Percentiles rank a stretch among this genome's conserved stretches.
phyloP scores from a whole-genome alignment of 1,140 invertebrate genomes.

The Xylocopa sonorina region DNA sequence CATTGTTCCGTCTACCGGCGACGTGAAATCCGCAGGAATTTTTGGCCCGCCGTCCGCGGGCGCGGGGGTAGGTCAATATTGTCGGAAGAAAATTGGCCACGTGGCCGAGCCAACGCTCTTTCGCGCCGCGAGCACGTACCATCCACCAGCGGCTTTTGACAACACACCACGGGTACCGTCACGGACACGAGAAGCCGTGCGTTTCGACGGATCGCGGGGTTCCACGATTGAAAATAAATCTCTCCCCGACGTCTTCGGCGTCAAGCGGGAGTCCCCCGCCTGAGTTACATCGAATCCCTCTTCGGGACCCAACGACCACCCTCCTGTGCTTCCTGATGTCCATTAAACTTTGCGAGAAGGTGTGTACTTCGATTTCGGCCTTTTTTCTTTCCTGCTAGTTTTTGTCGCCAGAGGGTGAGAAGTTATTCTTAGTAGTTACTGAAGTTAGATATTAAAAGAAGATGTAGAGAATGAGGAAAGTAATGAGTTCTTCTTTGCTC shows the following conservation, averaged over 20 bases:
- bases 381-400: neutral
- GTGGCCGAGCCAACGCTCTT: constrained; percentile 55
- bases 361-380: neutral
- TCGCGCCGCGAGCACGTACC: constrained; percentile 60
- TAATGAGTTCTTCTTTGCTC: too few relatives aligned
- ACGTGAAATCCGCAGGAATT: constrained; percentile 64
- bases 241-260: neutral
- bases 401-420: too few relatives aligned
- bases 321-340: too few relatives aligned
- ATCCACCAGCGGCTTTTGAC: constrained; percentile 39
- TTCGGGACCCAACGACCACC: neutral
- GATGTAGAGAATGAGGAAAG: too few relatives aligned
- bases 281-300: constrained; percentile 1
- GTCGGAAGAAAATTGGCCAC: constrained; percentile 72
- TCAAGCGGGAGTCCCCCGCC: neutral
- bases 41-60: constrained; percentile 51
- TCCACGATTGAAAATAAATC: constrained; percentile 48
- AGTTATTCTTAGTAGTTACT: neutral
- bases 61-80: constrained; percentile 66
- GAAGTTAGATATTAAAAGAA: too few relatives aligned
- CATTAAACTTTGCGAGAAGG: neutral
- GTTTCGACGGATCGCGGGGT: constrained; percentile 19
- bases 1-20: constrained; percentile 40
- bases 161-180: constrained; percentile 29
- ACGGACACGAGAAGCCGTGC: neutral